Evolutionary conservation across 2,797 vertebrate species (phyloP), one percentile per base, ranked within the genome.

Genomic region (Lacerta agilis): DNA sequence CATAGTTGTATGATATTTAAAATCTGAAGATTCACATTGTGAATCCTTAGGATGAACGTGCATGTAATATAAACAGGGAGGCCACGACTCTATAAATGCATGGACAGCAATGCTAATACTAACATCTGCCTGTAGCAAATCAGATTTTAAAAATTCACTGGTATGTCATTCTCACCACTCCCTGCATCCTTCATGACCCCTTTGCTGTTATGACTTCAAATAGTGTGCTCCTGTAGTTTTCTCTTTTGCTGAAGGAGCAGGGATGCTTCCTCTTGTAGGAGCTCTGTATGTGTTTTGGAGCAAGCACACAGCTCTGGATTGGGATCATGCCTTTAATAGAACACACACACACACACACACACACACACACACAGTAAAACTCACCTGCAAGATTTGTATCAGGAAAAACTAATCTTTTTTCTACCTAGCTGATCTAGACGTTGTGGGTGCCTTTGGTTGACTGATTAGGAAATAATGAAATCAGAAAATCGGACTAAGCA

Each of bases 21-120:
- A 45, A 84, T 38, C 82, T 61, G 86, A 85, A 36, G 23, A 4
- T 86, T 89, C 45, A 86, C 83, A 89, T 88, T 67, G 82, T 58
- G 78, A 88, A 43, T 85, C 23, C 10, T 61, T 66, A 29, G 55
- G 11, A 13, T 64, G 13, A 67, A 25, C n/a, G 49, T 36, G 64
- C 6, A 33, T 61, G 4, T 25, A 27, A 45, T 73, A 25, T 75
- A 55, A 77, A 23, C 66, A 77, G 71, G 25, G 23, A 49, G 8
- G 43, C 72, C 15, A 71, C 13, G 8, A 18, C 45, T 33, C 29
- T 55, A 3, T 80, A 55, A 79, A 27, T 84, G 45, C 33, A 61
- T 61, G 29, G 27, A n/a, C 13, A 85, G 18, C 38, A 33, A 25
- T 85, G 67, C n/a, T 75, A 15, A 64, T 41, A 75, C 33, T 86